Evolutionary conservation across 2,113 vertebrate species (phyloP).

Genomic region (Coreoperca whiteheadi): DNA sequence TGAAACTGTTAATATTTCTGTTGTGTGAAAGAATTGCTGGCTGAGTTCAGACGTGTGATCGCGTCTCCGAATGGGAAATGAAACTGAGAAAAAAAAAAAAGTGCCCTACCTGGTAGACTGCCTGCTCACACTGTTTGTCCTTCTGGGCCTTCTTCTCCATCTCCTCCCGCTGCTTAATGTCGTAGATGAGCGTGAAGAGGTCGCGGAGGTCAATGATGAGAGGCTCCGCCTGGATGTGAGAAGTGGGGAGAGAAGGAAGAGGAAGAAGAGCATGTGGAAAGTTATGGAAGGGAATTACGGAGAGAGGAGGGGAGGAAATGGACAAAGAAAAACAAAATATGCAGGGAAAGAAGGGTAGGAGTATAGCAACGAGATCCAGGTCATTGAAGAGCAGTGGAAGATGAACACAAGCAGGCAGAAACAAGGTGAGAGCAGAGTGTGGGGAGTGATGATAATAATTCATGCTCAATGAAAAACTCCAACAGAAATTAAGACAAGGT

Average conservation of each 20-base stretch:
- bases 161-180: conserved; percentile 98
- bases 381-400: not conserved
- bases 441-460: not conserved
- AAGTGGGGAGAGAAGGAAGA: not conserved
- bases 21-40: conserved; percentile 49
- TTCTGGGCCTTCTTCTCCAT: conserved; percentile 98
- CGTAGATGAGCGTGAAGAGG: conserved; percentile 98
- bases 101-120: conserved; percentile 94
- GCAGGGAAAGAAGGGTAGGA: not conserved
- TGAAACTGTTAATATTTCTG: conserved; percentile 18
- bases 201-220: conserved; percentile 97
- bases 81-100: conserved; percentile 16
- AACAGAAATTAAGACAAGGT: not conserved
- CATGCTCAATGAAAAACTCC: not conserved
- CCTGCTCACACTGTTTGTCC: conserved; percentile 98
- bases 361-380: not conserved
- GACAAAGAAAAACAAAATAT: not conserved
- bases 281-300: not conserved
- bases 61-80: conserved; percentile 43
- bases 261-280: not conserved
- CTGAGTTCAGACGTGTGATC: conserved; percentile 41
- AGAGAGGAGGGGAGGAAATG: too few species aligned
- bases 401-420: not conserved
- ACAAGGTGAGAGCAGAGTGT: not conserved
- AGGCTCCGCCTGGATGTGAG: conserved; percentile 89